Base-by-base conservation (phyloP, 2,797 vertebrate species). In the Ara ararauna region DNA sequence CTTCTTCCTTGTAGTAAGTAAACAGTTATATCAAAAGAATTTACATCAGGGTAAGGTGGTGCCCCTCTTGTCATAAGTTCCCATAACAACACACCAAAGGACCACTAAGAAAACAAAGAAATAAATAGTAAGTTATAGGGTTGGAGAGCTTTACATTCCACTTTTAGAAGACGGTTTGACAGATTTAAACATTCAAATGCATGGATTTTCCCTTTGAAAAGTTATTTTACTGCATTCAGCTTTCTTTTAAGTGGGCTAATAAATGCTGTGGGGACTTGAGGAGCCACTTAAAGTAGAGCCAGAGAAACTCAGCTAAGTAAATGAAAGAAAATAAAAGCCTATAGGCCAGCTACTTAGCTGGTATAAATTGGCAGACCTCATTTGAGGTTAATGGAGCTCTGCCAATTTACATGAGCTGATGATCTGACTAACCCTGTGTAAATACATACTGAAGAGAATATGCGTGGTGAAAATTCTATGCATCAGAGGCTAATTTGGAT, bases 61-160 rank as follows among this genome's bases (percentile, higher is more conserved):
- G 99, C 99, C 60, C 99, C 99, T 58, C 99, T 98, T 62, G 99
- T 99, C 99, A 99, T 99, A 91, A 99, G 98, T 89, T 99, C 99
- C 99, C 99, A 99, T 66, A 99, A 98, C 93, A 99, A 97, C 94
- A 99, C 99, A 2, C 99, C 99, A 88, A 99, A 99, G 23, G 99
- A 99, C 99, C 99, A 99, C 99, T 99, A 89, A 79, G 23, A 83
- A 94, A 77, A 65, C 21, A 87, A 89, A 87, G 3, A 87, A 93
- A 68, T 73, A 78, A 93, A 84, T 30, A 54, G 27, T 78, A 90
- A 94, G 87, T 85, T 71, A 84, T 34, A 78, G 65, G 50, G 12
- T 70, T 94, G 70, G 64, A 76, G 47, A 32, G 40, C n/a, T 84
- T 68, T 90, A 86, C 81, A 29, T 71, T 38, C 53, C 47, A 89